Evolutionary conservation across 2,888 invertebrate species (phyloP).

Genomic region (Dolichopus griseipennis): DNA sequence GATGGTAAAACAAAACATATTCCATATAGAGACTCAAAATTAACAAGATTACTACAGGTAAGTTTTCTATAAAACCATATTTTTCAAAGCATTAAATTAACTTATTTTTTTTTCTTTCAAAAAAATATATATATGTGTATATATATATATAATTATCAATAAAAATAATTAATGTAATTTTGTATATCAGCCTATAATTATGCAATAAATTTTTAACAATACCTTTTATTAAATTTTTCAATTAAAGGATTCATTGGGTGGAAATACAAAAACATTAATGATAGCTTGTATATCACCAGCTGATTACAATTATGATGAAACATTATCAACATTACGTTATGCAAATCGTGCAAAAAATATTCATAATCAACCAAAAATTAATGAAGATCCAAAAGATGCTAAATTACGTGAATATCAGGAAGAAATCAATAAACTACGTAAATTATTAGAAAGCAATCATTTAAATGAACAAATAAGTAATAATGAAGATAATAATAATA

Average conservation of each 20-base stretch:
- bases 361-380: constrained; percentile 72
- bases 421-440: constrained; percentile 61
- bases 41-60: constrained; percentile 67
- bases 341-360: constrained; percentile 82
- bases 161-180: too few species aligned
- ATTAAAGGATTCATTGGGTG: constrained; percentile 64
- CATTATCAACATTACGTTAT: constrained; percentile 70
- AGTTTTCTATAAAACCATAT: too few species aligned
- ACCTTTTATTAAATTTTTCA: constrained; percentile 1
- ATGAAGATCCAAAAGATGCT: constrained; percentile 87
- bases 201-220: too few species aligned
- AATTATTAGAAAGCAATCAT: constrained; percentile 27
- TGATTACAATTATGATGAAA: constrained; percentile 75
- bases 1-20: constrained; percentile 73
- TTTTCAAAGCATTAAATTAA: too few species aligned
- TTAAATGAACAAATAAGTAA: neutral
- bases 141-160: too few species aligned
- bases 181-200: too few species aligned
- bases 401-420: constrained; percentile 74
- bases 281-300: constrained; percentile 77
- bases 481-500: neutral
- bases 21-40: constrained; percentile 77
- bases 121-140: too few species aligned
- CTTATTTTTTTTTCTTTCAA: too few species aligned
- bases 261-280: constrained; percentile 84